Evolutionary conservation across 2,797 vertebrate species (phyloP).

Genomic region (Loris lydekkerianus): DNA sequence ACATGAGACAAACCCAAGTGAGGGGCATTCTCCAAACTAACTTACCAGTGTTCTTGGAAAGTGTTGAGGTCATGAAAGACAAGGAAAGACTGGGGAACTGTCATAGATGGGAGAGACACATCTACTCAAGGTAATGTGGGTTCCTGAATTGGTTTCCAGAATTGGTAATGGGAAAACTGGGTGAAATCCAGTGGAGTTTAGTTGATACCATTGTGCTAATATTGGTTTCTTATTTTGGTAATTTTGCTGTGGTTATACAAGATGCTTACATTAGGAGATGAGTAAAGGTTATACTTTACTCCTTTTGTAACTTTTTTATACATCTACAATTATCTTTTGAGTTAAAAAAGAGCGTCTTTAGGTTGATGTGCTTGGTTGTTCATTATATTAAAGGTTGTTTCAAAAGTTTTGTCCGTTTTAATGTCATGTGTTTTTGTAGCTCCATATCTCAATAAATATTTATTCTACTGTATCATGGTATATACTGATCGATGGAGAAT

Average conservation of each 20-base stretch:
- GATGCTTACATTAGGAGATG: not conserved
- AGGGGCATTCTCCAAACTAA: not conserved
- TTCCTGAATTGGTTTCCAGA: not conserved
- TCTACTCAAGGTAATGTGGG: not conserved
- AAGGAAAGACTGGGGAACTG: not conserved
- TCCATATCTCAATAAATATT: too few species aligned
- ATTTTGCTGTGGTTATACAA: not conserved
- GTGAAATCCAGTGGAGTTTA: not conserved
- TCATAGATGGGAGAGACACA: not conserved
- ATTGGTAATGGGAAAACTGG: not conserved
- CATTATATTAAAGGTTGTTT: not conserved
- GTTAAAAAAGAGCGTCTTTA: not conserved
- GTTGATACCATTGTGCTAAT: not conserved
- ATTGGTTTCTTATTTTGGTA: not conserved
- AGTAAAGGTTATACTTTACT: not conserved
- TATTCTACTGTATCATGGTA: too few species aligned
- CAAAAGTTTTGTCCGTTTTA: too few species aligned
- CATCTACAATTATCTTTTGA: constrained; percentile 4
- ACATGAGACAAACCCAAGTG: not conserved
- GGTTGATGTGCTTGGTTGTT: constrained; percentile 4
- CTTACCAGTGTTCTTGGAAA: not conserved
- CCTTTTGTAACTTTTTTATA: constrained; percentile 14
- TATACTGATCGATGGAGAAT: too few species aligned
- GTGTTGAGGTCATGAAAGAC: not conserved
- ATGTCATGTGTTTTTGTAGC: too few species aligned